Conservation (phyloP, 2,888 invertebrate species). For the Zonitis immaculata region DNA sequence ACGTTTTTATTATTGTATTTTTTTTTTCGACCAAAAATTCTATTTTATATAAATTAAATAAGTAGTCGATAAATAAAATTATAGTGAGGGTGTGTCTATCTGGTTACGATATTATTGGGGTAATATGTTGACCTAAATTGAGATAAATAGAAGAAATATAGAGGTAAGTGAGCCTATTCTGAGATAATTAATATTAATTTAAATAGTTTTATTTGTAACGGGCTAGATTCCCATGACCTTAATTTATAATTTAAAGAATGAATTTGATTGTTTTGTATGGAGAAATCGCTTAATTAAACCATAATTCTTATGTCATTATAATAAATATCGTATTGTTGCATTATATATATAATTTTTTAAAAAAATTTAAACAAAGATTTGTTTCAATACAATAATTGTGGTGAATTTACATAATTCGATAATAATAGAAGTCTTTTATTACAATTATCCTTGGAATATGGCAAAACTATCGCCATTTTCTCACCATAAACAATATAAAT, state of each 20-base stretch:
- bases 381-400: not conserved
- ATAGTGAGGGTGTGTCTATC: constrained; percentile 21
- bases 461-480: no score
- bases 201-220: no score
- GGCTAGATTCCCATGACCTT: not conserved
- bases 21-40: no score
- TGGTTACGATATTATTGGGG: constrained; percentile 10
- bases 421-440: not conserved
- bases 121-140: constrained; percentile 21
- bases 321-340: not conserved
- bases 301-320: no score
- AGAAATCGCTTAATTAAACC: no score
- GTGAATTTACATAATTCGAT: not conserved
- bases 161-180: constrained; percentile 8
- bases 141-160: constrained; percentile 3
- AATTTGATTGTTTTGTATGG: no score
- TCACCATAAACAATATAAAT: no score
- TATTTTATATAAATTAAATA: no score
- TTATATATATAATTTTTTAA: no score
- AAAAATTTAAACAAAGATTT: not conserved
- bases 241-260: not conserved
- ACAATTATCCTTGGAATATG: not conserved
- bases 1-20: no score
- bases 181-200: not conserved
- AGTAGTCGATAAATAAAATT: constrained; percentile 20